Evolutionary conservation across 2,797 vertebrate species (phyloP).

Genomic region (Tokudaia muenninki): DNA sequence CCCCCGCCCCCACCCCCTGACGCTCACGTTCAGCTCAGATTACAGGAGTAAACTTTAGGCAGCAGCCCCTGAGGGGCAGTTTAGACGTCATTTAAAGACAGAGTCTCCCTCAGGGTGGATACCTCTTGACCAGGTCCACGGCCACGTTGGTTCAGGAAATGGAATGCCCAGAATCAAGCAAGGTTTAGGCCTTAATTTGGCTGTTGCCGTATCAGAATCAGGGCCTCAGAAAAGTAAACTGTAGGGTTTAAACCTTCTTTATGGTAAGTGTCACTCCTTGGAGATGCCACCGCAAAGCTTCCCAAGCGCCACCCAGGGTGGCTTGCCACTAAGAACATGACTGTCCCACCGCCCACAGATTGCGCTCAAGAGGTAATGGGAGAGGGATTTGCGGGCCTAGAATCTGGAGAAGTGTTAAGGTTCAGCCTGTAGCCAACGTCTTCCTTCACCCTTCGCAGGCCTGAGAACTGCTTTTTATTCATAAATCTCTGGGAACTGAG

Average conservation of each 20-base stretch:
- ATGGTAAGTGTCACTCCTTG: neutral
- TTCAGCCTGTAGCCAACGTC: neutral
- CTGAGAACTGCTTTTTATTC: constrained; percentile 15
- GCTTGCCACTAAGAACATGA: neutral
- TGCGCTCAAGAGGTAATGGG: neutral
- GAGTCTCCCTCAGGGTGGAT: constrained; percentile 42
- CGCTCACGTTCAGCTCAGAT: constrained; percentile 1
- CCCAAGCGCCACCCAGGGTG: neutral
- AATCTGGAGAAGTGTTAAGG: constrained; percentile 48
- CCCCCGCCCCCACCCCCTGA: too few relatives aligned
- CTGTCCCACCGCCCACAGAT: neutral
- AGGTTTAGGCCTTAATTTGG: neutral
- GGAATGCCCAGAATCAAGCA: neutral
- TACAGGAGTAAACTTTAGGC: constrained; percentile 64
- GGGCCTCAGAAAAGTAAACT: neutral
- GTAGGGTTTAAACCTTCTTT: neutral
- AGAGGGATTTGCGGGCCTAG: neutral
- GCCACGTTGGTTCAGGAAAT: neutral
- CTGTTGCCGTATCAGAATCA: neutral
- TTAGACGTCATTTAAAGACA: constrained; percentile 69
- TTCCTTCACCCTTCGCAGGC: neutral
- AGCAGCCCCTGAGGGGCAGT: neutral
- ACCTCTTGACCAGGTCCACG: constrained; percentile 1
- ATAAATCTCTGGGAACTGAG: neutral
- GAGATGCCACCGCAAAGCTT: neutral